Evolutionary conservation across 2,797 vertebrate species (phyloP).

Genomic region (Margarornis squamiger): DNA sequence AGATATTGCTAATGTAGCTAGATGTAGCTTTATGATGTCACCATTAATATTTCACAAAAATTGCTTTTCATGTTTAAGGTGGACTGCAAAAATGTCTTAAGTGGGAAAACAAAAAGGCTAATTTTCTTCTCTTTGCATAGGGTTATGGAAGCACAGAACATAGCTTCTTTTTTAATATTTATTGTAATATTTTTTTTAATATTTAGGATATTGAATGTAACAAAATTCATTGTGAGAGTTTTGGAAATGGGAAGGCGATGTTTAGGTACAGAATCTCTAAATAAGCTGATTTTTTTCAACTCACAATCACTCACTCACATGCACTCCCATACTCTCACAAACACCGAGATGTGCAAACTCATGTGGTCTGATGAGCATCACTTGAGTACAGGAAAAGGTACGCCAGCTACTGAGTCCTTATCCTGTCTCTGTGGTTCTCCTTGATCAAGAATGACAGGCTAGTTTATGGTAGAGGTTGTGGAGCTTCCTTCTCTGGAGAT

Average conservation of each 20-base stretch:
- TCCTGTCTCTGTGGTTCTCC: background rate
- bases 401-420: background rate
- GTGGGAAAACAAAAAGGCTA: background rate
- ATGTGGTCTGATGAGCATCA: background rate
- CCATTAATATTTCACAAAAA: conserved; percentile 22
- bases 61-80: background rate
- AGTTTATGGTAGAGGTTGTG: background rate
- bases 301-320: background rate
- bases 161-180: background rate
- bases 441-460: background rate
- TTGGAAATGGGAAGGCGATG: background rate
- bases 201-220: background rate
- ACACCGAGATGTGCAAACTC: no score
- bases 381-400: background rate
- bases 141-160: background rate
- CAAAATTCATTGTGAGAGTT: background rate
- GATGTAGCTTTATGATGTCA: background rate
- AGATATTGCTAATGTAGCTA: background rate
- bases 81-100: background rate
- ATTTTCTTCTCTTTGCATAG: background rate
- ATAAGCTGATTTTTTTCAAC: background rate
- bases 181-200: background rate
- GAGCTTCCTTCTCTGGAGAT: background rate
- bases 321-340: background rate
- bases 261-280: background rate